Conservation (phyloP, 2,113 vertebrate species). For the Aptenodytes patagonicus region DNA sequence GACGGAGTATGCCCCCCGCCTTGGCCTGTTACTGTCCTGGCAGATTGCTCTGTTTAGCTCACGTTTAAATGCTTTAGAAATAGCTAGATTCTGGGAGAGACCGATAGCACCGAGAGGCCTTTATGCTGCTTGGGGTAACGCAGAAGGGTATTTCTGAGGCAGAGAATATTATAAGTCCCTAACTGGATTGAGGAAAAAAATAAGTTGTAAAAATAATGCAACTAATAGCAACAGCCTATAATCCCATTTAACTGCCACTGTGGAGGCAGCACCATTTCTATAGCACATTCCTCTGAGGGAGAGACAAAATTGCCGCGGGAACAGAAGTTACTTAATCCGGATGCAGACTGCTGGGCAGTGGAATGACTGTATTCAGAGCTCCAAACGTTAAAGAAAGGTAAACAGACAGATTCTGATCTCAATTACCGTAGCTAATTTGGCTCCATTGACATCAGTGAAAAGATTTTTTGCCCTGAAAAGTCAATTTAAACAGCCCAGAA, state of each 20-base stretch:
- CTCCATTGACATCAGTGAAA: neutral
- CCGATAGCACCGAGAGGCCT: fast-evolving
- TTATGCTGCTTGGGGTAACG: neutral
- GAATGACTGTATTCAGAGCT: neutral
- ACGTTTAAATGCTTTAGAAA: neutral
- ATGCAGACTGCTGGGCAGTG: neutral
- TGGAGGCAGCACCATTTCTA: neutral
- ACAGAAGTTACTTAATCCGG: neutral
- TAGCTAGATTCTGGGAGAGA: neutral
- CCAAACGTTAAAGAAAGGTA: neutral
- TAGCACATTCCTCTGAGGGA: neutral
- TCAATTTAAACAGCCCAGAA: neutral
- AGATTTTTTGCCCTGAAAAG: neutral
- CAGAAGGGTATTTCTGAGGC: neutral
- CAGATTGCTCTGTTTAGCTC: neutral
- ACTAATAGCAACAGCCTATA: neutral
- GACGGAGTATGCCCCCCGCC: fast-evolving
- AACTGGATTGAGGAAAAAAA: neutral
- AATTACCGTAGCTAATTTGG: neutral
- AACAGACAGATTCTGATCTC: neutral
- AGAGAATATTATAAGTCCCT: no score
- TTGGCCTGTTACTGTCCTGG: no score
- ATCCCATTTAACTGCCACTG: neutral
- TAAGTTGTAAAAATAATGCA: neutral
- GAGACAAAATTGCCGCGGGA: neutral